These are phyloP conservation scores for Mizuhopecten yessoensis DNA, from an alignment of 1,140 invertebrate species.

Conservation along the genomic window DNA sequence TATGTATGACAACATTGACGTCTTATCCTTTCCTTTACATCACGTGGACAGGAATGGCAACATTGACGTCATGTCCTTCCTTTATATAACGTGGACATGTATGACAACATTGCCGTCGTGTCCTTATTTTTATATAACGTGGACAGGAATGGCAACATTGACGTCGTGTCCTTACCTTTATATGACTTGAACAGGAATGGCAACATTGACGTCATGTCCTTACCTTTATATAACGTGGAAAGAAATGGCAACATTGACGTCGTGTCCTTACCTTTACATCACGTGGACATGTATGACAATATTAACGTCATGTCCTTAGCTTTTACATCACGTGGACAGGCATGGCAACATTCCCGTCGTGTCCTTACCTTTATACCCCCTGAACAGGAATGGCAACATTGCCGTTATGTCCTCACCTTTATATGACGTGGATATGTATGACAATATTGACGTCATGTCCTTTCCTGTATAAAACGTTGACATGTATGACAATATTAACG, in stretches of 20 bases:
- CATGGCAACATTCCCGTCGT: neutral
- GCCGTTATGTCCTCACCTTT: neutral
- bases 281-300: neutral
- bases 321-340: neutral
- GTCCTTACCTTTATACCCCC: neutral
- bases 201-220: too few species aligned
- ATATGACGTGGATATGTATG: neutral
- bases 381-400: neutral
- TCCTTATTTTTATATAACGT: too few species aligned
- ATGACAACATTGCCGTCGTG: too few species aligned
- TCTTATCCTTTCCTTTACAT: neutral
- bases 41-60: neutral
- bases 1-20: too few species aligned
- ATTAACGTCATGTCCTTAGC: neutral
- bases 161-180: too few species aligned
- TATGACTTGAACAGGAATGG: too few species aligned
- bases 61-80: neutral
- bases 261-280: neutral
- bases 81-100: too few species aligned
- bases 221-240: neutral
- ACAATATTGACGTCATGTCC: neutral
- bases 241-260: neutral
- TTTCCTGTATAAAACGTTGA: neutral
- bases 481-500: neutral
- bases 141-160: too few species aligned